These are phyloP conservation scores for Bujurquina vittata DNA, from an alignment of 2,113 vertebrate genomes.

Conservation along the genomic window DNA sequence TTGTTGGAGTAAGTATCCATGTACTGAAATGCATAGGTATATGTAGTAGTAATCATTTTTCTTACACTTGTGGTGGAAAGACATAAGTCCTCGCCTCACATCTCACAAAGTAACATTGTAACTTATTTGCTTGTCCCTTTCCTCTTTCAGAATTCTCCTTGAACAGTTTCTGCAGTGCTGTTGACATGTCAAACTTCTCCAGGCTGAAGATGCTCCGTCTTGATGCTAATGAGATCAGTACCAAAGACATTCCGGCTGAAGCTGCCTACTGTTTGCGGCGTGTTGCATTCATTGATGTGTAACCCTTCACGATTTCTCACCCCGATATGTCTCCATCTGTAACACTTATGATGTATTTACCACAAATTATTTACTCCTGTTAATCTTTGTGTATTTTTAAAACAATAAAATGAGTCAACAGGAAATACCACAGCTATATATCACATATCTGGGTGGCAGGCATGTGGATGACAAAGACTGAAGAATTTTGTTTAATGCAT, in stretches of 20 bases:
- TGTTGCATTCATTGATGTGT: slow-evolving; percentile 80
- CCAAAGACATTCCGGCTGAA: slow-evolving; percentile 85
- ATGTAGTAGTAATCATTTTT: not conserved
- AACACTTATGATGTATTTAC: not conserved
- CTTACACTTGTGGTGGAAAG: not conserved
- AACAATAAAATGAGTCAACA: slow-evolving; percentile 29
- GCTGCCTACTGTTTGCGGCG: slow-evolving; percentile 90
- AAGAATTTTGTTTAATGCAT: not conserved
- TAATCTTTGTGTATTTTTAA: not conserved
- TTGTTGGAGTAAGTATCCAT: not conserved
- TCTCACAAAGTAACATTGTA: not conserved
- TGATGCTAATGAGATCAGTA: slow-evolving; percentile 89
- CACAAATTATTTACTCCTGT: not conserved
- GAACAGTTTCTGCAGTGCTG: slow-evolving; percentile 89
- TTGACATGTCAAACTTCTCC: slow-evolving; percentile 87
- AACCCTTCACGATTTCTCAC: slow-evolving; percentile 2
- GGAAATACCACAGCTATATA: slow-evolving; percentile 49
- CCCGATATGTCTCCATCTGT: not conserved
- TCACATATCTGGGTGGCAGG: slow-evolving; percentile 29
- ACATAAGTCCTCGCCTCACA: not conserved
- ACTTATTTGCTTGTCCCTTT: not conserved
- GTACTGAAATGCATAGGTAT: not conserved
- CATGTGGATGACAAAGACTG: slow-evolving; percentile 10
- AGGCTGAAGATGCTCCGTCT: slow-evolving; percentile 89
- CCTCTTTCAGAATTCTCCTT: slow-evolving; percentile 87